phyloP scores from a whole-genome alignment of 1,140 invertebrate species.

The Homalodisca vitripennis region DNA sequence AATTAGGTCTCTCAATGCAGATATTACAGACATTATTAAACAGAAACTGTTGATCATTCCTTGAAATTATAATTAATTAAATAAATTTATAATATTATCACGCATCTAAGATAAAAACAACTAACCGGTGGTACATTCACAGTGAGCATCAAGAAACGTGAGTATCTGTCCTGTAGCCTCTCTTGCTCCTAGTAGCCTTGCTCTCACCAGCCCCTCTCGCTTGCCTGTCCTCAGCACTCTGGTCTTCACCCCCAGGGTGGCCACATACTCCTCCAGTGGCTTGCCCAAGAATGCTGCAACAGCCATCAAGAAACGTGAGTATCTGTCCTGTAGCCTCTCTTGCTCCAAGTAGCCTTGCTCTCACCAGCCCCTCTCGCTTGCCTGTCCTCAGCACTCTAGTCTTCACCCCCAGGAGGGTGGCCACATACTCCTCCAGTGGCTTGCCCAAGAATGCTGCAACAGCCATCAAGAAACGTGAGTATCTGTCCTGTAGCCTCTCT shows the following conservation, averaged over 20 bases:
- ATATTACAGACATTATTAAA: too few species aligned
- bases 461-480: slow-evolving; percentile 86
- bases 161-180: slow-evolving; percentile 76
- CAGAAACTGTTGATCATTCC: too few species aligned
- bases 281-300: slow-evolving; percentile 69
- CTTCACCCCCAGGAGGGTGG: slow-evolving; percentile 61
- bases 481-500: slow-evolving; percentile 73
- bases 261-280: slow-evolving; percentile 75
- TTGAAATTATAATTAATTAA: too few species aligned
- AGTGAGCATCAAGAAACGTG: slow-evolving; percentile 92
- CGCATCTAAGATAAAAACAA: slow-evolving; percentile 30
- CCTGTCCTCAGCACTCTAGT: slow-evolving; percentile 67
- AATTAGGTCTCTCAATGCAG: too few species aligned
- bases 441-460: slow-evolving; percentile 71
- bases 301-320: slow-evolving; percentile 77
- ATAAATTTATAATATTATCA: neutral
- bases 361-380: slow-evolving; percentile 77
- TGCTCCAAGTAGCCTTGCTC: slow-evolving; percentile 83
- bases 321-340: slow-evolving; percentile 73
- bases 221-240: slow-evolving; percentile 66
- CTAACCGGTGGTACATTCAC: slow-evolving; percentile 83
- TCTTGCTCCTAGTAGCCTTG: slow-evolving; percentile 79
- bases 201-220: slow-evolving; percentile 81
- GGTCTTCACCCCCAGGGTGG: slow-evolving; percentile 62
- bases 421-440: slow-evolving; percentile 75